A percentile compares a stretch with the other conserved stretches of the same genome.
These are phyloP conservation scores for Gambusia yucatana DNA, from an alignment of 2,797 vertebrate genomes.

Conservation along the genomic window DNA sequence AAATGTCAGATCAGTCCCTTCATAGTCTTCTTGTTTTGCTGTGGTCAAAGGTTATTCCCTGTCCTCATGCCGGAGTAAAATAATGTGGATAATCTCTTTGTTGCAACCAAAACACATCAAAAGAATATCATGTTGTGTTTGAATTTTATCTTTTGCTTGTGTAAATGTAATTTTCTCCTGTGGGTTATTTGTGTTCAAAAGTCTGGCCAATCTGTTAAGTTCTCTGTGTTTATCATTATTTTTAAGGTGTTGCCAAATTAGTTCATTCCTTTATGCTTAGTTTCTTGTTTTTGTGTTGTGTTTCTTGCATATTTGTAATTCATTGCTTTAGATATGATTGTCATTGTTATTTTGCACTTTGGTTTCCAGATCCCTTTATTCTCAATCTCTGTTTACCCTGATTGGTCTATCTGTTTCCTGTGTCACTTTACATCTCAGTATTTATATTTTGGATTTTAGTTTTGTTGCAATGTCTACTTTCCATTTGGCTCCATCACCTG, in stretches of 20 bases:
- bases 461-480: background rate
- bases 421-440: too few species aligned
- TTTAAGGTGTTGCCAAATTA: too few species aligned
- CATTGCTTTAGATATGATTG: too few species aligned
- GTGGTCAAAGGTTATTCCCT: background rate
- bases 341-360: too few species aligned
- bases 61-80: background rate
- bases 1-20: background rate
- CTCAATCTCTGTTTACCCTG: background rate
- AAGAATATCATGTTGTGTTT: too few species aligned
- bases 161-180: too few species aligned
- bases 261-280: background rate
- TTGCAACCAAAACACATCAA: background rate
- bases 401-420: background rate
- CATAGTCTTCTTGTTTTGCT: background rate
- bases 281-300: background rate
- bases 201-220: too few species aligned
- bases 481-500: background rate
- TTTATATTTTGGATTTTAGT: background rate
- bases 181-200: too few species aligned
- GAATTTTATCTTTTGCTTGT: too few species aligned
- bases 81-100: background rate
- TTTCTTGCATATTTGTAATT: background rate
- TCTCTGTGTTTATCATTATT: too few species aligned
- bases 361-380: too few species aligned